A percentile compares a stretch with the other conserved stretches of the same genome.
phyloP scores from a whole-genome alignment of 2,797 vertebrate genomes.

The Novumbra hubbsi region DNA sequence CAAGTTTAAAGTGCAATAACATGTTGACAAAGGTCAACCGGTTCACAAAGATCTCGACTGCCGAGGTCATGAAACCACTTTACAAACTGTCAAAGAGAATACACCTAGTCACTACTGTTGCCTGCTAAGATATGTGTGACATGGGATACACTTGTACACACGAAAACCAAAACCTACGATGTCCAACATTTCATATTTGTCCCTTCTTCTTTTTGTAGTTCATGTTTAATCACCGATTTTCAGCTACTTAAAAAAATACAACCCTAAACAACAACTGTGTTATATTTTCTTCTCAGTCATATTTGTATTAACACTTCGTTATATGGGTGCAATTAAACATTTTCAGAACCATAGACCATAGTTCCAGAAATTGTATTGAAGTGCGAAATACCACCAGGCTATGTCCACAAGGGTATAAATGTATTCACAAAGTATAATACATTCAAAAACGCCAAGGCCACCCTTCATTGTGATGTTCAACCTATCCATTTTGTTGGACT shows the following conservation, averaged over 20 bases:
- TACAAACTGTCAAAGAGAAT: constrained; percentile 10
- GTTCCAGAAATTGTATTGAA: background rate
- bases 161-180: background rate
- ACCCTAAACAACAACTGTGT: no score
- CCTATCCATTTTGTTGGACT: constrained; percentile 3
- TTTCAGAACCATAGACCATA: background rate
- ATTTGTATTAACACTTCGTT: no score
- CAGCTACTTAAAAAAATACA: no score
- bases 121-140: background rate
- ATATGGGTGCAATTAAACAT: background rate
- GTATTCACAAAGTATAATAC: background rate
- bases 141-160: background rate
- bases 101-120: background rate
- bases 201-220: no score
- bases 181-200: no score
- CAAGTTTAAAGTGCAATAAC: constrained; percentile 37
- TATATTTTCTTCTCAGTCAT: no score
- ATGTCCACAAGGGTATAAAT: background rate
- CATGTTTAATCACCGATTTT: no score
- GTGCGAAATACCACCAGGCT: background rate
- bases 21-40: constrained; percentile 40
- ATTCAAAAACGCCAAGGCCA: background rate
- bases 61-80: constrained; percentile 9
- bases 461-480: background rate
- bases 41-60: constrained; percentile 28